phyloP scores from a whole-genome alignment of 2,797 vertebrate genomes.

The Phataginus tricuspis region DNA sequence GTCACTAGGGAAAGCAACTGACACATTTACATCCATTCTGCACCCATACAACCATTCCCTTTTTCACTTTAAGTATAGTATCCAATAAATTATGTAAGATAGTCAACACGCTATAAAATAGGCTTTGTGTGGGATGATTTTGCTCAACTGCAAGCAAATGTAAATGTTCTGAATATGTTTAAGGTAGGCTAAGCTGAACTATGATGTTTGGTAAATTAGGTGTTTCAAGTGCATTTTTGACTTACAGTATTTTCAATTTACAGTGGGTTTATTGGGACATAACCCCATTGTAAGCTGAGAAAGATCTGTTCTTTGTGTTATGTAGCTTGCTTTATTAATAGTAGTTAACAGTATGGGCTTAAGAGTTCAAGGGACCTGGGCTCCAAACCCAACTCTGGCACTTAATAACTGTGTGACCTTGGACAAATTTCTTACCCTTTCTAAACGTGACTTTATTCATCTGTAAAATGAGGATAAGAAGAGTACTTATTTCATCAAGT shows the following conservation, averaged over 20 bases:
- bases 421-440: neutral
- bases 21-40: neutral
- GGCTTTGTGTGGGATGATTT: too few species aligned
- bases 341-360: neutral
- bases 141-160: neutral
- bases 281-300: neutral
- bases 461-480: neutral
- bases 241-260: neutral
- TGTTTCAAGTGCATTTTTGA: neutral
- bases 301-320: neutral
- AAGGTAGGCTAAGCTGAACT: neutral
- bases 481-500: neutral
- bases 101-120: neutral
- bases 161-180: neutral
- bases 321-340: neutral
- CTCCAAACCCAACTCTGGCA: neutral
- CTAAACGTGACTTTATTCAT: neutral
- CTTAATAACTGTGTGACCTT: neutral
- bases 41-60: neutral
- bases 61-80: neutral
- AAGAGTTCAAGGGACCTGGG: neutral
- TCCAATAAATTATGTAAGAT: neutral
- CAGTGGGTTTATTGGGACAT: neutral
- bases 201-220: neutral
- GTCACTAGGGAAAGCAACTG: neutral